These are phyloP conservation scores for Paguma larvata DNA, from an alignment of 2,797 vertebrate species.

Conservation along the genomic window DNA sequence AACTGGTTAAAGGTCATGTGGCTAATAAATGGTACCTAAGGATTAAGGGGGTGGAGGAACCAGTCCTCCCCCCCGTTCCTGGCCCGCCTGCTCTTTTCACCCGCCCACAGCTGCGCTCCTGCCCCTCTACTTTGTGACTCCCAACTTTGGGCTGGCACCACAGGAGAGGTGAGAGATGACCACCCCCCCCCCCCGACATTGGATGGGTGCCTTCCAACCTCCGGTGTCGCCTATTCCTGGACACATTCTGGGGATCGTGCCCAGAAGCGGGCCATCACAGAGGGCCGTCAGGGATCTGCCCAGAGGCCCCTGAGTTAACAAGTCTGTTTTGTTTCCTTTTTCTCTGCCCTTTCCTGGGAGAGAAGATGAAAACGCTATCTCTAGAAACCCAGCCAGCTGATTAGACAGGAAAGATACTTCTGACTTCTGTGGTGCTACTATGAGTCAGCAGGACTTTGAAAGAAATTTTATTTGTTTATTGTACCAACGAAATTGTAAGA, in stretches of 20 bases:
- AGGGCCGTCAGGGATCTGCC: background rate
- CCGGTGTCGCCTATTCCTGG: background rate
- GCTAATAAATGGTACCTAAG: background rate
- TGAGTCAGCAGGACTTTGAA: slow-evolving; percentile 42
- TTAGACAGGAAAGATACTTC: slow-evolving; percentile 4
- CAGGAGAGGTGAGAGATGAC: background rate
- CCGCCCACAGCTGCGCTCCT: accelerated
- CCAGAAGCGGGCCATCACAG: background rate
- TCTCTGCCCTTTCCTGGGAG: slow-evolving; percentile 5
- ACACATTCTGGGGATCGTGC: background rate
- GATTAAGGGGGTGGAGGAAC: background rate
- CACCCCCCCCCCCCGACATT: background rate
- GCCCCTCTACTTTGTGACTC: background rate
- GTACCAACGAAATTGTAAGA: background rate
- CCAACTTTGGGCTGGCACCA: too few relatives aligned
- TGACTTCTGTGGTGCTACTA: background rate
- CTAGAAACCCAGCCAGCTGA: slow-evolving; percentile 16
- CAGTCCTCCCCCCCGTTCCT: background rate
- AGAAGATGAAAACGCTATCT: background rate
- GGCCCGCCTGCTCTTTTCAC: background rate
- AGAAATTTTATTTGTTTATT: slow-evolving; percentile 18
- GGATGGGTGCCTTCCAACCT: background rate
- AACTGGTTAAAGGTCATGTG: background rate
- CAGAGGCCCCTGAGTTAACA: background rate
- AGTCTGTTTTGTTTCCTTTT: background rate